Base-by-base conservation (phyloP, 2,888 invertebrate species). In the Chrysotoxum bicinctum region DNA sequence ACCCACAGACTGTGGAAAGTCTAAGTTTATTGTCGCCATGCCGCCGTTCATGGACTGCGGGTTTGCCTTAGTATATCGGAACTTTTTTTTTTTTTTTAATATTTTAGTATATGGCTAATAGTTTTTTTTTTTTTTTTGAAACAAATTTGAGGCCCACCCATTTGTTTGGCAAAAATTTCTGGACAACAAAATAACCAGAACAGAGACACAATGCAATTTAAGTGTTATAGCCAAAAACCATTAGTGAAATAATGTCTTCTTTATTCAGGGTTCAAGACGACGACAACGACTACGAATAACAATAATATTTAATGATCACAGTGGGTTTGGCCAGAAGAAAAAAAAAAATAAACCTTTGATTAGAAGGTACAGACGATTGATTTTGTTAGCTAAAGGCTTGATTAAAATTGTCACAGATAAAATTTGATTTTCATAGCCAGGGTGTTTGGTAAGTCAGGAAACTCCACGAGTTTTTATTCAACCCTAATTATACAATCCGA, bases 211-310 rank as follows among this genome's bases (percentile, higher is more conserved):
- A 21, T 56, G 56, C 64, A 56, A 70, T 58, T 50, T 64, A 62
- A 75, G 64, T 74, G 58, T 70, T 79, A 79, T 79, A 37, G 83
- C 79, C 75, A 75, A 84, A 79, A 84, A 66, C 79, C 83, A 84
- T 84, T 84, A 84, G 83, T 60, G 79, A 40, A 75, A 43, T 68
- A 79, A 79, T 78, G 74, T 83, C 43, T 78, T 66, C 72, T 78
- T 83, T 78, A 74, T 84, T 84, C 77, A 73, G 77, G 32, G 50
- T 48, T 26, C 64, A 75, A 64, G 79, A 70, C 56, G 50, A 40
- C 78, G 50, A 60, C 26, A 14, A 50, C 50, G 74, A 73, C 54
- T 30, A 50, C 4, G 9, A 52, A 52, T 0, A n/a, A 10, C 16
- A 54, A 76, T 60, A 76, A 76, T 66, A 72, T 77, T 76, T 60